These are phyloP conservation scores for Danaus plexippus DNA, from an alignment of 1,140 invertebrate species.

Conservation along the genomic window DNA sequence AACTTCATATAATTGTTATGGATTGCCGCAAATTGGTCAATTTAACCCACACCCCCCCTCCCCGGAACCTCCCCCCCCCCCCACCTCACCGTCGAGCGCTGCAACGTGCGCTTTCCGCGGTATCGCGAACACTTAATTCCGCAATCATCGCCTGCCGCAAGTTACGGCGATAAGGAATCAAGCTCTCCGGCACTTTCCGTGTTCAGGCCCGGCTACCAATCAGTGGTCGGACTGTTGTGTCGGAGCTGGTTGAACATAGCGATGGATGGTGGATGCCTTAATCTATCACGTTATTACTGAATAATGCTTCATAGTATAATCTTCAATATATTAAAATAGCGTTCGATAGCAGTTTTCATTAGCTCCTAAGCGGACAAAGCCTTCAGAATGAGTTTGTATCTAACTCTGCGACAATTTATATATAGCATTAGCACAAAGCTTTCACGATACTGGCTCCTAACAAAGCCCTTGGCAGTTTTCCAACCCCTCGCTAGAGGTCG, in stretches of 20 bases:
- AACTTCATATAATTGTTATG: conserved; percentile 16
- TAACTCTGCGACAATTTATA: conserved; percentile 43
- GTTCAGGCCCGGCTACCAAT: too few species aligned
- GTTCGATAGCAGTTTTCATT: too few species aligned
- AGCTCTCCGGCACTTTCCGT: neutral
- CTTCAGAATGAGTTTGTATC: conserved; percentile 5
- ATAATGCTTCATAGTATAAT: too few species aligned
- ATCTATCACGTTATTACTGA: too few species aligned
- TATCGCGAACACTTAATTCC: conserved; percentile 12
- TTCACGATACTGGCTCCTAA: conserved; percentile 53
- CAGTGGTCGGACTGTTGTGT: too few species aligned
- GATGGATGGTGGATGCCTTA: too few species aligned
- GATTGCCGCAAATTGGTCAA: conserved; percentile 21
- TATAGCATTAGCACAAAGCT: conserved; percentile 49
- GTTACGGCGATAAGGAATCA: conserved; percentile 11
- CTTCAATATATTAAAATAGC: too few species aligned
- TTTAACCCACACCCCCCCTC: conserved; percentile 1
- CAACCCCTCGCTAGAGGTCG: conserved; percentile 45
- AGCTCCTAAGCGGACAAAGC: too few species aligned
- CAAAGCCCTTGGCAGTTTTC: conserved; percentile 51
- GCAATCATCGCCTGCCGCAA: conserved; percentile 9
- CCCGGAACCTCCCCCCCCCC: too few species aligned
- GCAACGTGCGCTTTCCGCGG: conserved; percentile 8
- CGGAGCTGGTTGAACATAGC: too few species aligned
- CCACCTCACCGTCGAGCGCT: too few species aligned